Evolutionary conservation across 1,140 invertebrate genomes (phyloP), one percentile per base, ranked within the genome.

Genomic region (Drosophila nigromelanica): DNA sequence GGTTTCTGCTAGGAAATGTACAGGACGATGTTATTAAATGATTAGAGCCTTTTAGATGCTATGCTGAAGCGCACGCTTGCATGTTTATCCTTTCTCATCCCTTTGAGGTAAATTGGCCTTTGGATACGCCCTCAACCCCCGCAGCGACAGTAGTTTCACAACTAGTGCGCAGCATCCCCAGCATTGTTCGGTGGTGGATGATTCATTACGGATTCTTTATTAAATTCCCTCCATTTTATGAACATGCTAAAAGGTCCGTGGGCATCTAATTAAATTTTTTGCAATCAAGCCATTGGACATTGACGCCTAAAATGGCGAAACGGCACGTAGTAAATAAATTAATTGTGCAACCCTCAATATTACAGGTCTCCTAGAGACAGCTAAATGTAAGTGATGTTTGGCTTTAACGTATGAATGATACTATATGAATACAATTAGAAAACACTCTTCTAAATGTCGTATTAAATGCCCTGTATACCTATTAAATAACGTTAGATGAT

Each of bases 231-330:
- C 61, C 58, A 55, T 70, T 87, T 87, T 87, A 87, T 89, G 72
- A 62, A 39, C 72, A 79, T 8, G 78, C 83, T 89, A 89, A 87
- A 89, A 87, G 82, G 66, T 61, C 64, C 14, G 51, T 51, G 52
- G 33, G 42, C 58, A 50, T 73, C 76, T 80, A 56, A 87, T 89
- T 82, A 78, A 87, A 87, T 87, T 39, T 51, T 73, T 8, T 73
- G 83, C 82, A 73, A 64, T 87, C 47, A 82, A 76, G 45, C 76
- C 79, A 87, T 87, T 87, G 82, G 82, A 27, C 47, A 67, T 63
- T 68, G 68, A 14, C 24, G 24, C 39, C 68, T 73, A 86, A 86
- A 87, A 87, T 87, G 82, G 82, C 83, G 76, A 78, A 89, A 71
- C 54, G 54, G 58, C 72, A 67, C 67, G 75, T 78, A 71, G 55